These are phyloP conservation scores for Margaritifera margaritifera DNA, from an alignment of 2,888 invertebrate genomes.

Conservation along the genomic window DNA sequence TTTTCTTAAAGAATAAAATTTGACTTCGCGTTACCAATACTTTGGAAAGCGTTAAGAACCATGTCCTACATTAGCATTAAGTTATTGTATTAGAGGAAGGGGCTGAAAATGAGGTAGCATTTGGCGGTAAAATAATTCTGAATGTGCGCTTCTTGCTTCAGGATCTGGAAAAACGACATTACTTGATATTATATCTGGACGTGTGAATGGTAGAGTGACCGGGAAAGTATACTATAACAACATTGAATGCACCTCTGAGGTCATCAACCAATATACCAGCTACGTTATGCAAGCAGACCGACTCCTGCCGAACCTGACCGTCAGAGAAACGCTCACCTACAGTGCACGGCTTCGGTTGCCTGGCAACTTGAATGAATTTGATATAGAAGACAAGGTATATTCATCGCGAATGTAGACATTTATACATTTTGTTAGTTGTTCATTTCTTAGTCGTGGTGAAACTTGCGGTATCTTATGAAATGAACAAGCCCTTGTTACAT, in stretches of 20 bases:
- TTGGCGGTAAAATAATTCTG: not conserved
- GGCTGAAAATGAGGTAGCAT: not conserved
- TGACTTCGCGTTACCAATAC: not conserved
- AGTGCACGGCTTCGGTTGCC: conserved; percentile 68
- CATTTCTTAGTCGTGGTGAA: too few species aligned
- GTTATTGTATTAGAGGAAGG: not conserved
- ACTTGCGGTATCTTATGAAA: too few species aligned
- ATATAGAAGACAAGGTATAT: conserved; percentile 46
- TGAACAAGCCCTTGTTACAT: too few species aligned
- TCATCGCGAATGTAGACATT: too few species aligned
- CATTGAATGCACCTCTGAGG: conserved; percentile 74
- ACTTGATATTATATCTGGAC: conserved; percentile 85
- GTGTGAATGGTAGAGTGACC: conserved; percentile 73
- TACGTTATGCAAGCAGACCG: conserved; percentile 91
- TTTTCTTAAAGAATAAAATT: not conserved
- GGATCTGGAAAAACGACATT: conserved; percentile 97
- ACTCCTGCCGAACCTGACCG: conserved; percentile 88
- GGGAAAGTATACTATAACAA: conserved; percentile 56
- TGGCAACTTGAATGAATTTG: conserved; percentile 35
- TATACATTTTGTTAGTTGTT: too few species aligned
- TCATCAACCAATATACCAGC: conserved; percentile 87
- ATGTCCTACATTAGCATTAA: not conserved
- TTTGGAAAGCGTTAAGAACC: not conserved
- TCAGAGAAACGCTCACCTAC: conserved; percentile 80
- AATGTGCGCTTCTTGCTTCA: conserved; percentile 15